These are phyloP conservation scores for Sebastes melanostomus DNA, from an alignment of 2,797 vertebrate species.

Conservation along the genomic window DNA sequence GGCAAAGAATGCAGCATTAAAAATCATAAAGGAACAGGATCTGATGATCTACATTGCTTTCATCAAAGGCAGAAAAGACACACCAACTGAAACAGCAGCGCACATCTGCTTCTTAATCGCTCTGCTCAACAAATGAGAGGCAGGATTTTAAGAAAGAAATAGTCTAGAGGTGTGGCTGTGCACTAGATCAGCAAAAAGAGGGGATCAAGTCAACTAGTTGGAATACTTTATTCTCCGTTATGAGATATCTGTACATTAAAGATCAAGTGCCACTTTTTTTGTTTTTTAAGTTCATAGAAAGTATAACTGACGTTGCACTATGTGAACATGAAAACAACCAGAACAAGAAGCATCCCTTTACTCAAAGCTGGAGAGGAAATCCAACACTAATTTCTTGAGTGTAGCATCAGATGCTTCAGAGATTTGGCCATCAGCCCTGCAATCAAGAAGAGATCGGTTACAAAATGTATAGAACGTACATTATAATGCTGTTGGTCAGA, in stretches of 20 bases:
- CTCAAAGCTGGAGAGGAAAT: constrained; percentile 87
- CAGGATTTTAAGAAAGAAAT: background rate
- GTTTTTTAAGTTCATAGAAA: constrained; percentile 76
- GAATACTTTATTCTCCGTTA: constrained; percentile 87
- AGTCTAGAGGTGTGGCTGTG: background rate
- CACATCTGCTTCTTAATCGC: background rate
- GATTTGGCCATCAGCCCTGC: constrained; percentile 91
- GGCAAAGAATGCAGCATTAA: background rate
- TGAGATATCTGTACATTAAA: constrained; percentile 90
- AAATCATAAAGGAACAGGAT: background rate
- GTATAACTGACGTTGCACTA: constrained; percentile 74
- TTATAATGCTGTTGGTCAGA: background rate
- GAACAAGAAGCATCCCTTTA: constrained; percentile 55
- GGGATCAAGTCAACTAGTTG: constrained; percentile 27
- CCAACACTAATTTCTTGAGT: constrained; percentile 91
- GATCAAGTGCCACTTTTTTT: constrained; percentile 75
- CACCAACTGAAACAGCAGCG: background rate
- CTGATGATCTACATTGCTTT: background rate
- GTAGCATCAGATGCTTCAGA: constrained; percentile 90
- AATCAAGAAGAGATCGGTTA: constrained; percentile 41
- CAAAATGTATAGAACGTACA: background rate
- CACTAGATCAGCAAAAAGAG: background rate
- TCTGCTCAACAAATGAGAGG: background rate
- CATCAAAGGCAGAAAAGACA: background rate
- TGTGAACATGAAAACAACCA: constrained; percentile 72